Evolutionary conservation across 2,888 invertebrate species (phyloP), one percentile per base, ranked within the genome.

Genomic region (Leptothorax acervorum): DNA sequence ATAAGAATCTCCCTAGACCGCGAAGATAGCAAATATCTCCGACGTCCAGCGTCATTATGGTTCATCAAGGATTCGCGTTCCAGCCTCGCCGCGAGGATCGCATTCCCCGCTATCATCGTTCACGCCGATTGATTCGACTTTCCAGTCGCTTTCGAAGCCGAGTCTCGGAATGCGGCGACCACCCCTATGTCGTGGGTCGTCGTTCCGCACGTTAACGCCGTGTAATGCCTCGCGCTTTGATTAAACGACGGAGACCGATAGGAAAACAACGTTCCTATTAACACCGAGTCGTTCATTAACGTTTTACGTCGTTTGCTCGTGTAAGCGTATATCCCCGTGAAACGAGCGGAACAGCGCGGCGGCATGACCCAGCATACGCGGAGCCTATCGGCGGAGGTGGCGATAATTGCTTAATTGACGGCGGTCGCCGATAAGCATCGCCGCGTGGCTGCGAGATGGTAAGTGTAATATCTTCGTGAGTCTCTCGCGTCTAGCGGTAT

Each of bases 391-490:
- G 53, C 86, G 87, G 83, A 86, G 86, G 87, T 88, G 88, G 85
- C 87, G 90, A 91, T 92, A 92, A 92, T 92, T 91, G 91, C 91
- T 92, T 92, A 92, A 92, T 92, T 91, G 92, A 92, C 91, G 88
- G 84, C 85, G 85, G 85, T 86, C 89, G 86, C 79, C 78, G 91
- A 91, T 91, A 91, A 91, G 83, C 84, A 91, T 90, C 90, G 85
- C 75, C 70, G 68, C 86, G 70, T 65, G 70, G 48, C 78, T 83
- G 85, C 89, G 85, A 82, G 78, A 86, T 86, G 87, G 87, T 90
- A 90, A 91, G 90, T 89, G 86, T 90, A 90, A 89, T 91, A 91
- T 87, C 86, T 83, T 63, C 81, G 42, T 39, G 68, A 78, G 79
- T 82, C 82, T 83, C 60, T 70, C 39, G 35, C 39, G 51, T n/a